phyloP scores from a whole-genome alignment of 2,888 invertebrate genomes.

The Willowsia nigromaculata region DNA sequence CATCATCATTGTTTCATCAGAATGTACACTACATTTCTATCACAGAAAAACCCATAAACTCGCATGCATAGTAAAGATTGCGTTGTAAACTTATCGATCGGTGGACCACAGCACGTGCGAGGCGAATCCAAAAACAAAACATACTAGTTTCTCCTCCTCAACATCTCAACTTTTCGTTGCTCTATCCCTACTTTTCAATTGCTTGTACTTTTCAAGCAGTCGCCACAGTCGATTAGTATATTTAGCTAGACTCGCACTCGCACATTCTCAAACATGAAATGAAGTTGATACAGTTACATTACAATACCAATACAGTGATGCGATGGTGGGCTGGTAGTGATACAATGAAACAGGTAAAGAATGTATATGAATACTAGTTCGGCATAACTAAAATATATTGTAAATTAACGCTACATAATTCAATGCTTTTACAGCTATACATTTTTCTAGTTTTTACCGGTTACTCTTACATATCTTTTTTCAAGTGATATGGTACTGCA shows the following conservation, averaged over 20 bases:
- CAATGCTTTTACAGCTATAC: not conserved
- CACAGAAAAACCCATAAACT: not conserved
- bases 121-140: slow-evolving; percentile 4
- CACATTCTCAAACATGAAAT: too few species aligned
- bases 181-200: not conserved
- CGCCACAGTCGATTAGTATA: too few species aligned
- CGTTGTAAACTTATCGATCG: slow-evolving; percentile 53
- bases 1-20: not conserved
- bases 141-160: not conserved
- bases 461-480: not conserved
- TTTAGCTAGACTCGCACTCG: too few species aligned
- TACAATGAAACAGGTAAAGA: not conserved
- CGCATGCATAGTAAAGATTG: not conserved
- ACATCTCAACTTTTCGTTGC: not conserved
- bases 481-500: not conserved
- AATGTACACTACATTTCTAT: not conserved
- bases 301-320: not conserved
- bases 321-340: too few species aligned
- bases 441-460: not conserved
- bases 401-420: not conserved
- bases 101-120: slow-evolving; percentile 44
- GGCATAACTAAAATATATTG: too few species aligned
- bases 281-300: not conserved
- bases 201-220: too few species aligned
- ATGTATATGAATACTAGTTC: not conserved